Percentiles rank a stretch among this genome's conserved stretches.
These are phyloP conservation scores for Polyommatus icarus DNA, from an alignment of 2,888 invertebrate species.

Conservation along the genomic window DNA sequence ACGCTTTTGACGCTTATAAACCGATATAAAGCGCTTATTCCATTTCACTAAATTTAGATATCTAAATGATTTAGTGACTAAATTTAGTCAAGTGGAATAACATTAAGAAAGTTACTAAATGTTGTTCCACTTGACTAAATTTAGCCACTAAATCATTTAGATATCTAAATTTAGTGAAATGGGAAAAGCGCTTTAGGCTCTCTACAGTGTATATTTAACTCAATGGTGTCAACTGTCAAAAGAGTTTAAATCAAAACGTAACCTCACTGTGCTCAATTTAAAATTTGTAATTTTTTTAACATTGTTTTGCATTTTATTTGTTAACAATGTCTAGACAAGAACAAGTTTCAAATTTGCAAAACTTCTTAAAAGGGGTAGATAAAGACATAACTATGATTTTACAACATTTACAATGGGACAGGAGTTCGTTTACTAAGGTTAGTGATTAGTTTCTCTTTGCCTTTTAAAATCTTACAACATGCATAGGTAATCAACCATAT, in stretches of 20 bases:
- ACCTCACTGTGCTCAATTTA: background rate
- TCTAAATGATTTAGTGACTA: no score
- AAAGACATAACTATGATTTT: conserved; percentile 63
- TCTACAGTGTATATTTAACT: no score
- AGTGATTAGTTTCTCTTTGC: background rate
- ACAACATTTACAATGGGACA: conserved; percentile 69
- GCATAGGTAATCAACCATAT: background rate
- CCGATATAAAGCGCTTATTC: no score
- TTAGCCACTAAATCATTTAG: no score
- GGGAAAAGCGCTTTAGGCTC: no score
- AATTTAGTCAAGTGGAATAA: no score
- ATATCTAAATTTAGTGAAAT: no score
- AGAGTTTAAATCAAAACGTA: background rate
- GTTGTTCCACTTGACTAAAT: no score
- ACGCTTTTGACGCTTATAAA: no score
- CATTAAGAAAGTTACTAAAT: no score
- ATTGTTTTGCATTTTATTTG: background rate
- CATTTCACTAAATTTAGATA: no score
- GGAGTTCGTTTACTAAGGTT: conserved; percentile 57
- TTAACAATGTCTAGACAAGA: conserved; percentile 53
- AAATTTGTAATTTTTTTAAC: background rate
- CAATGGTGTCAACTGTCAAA: no score
- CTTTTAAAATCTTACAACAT: background rate
- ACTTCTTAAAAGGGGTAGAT: conserved; percentile 54
- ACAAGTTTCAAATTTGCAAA: conserved; percentile 52